phyloP scores from a whole-genome alignment of 2,888 invertebrate species.

The Nycteola revayana region DNA sequence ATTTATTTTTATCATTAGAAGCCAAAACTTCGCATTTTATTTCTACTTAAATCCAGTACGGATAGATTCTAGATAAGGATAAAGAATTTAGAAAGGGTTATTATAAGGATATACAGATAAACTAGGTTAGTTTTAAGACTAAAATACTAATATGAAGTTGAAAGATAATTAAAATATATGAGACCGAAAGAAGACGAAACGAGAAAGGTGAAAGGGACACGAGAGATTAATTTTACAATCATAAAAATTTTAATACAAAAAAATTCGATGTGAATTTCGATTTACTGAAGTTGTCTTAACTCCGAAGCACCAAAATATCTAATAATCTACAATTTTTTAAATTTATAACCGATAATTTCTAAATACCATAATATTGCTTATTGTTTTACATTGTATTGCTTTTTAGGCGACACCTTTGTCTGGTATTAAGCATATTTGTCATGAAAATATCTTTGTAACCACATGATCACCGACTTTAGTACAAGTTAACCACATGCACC shows the following conservation, averaged over 20 bases:
- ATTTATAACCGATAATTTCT: slow-evolving; percentile 60
- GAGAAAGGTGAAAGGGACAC: too few species aligned
- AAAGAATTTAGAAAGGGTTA: slow-evolving; percentile 54
- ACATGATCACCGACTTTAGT: slow-evolving; percentile 27
- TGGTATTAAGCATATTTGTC: slow-evolving; percentile 38
- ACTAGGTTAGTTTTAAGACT: slow-evolving; percentile 39
- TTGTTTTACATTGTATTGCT: slow-evolving; percentile 75
- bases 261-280: slow-evolving; percentile 69
- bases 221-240: background rate
- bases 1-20: slow-evolving; percentile 48
- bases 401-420: slow-evolving; percentile 68
- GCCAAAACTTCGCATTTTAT: slow-evolving; percentile 55
- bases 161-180: slow-evolving; percentile 24
- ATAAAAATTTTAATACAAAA: slow-evolving; percentile 24
- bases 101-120: slow-evolving; percentile 51
- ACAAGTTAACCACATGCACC: slow-evolving; percentile 19
- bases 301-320: slow-evolving; percentile 73
- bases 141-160: slow-evolving; percentile 34
- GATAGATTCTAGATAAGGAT: slow-evolving; percentile 46
- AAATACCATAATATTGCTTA: slow-evolving; percentile 70
- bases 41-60: slow-evolving; percentile 52
- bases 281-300: slow-evolving; percentile 53
- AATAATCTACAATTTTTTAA: slow-evolving; percentile 53
- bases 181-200: slow-evolving; percentile 11
- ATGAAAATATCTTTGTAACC: slow-evolving; percentile 44